Conservation (phyloP, 2,888 invertebrate species). For the Bimastos eiseni region DNA sequence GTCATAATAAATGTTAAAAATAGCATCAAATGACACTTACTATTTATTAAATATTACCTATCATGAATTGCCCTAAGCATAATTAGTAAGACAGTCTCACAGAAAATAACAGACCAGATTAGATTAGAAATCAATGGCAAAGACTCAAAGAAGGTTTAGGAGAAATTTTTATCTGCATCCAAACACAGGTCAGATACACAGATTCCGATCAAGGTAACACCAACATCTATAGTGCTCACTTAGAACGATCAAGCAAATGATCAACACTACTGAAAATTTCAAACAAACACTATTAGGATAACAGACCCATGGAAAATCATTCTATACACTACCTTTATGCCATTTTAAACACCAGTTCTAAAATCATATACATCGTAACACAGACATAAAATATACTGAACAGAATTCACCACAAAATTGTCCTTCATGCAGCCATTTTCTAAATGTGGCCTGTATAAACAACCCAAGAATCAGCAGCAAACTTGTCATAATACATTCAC, state of each 20-base stretch:
- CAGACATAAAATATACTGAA: not conserved
- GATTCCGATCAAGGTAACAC: too few relatives aligned
- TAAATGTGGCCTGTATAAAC: not conserved
- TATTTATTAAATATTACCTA: too few relatives aligned
- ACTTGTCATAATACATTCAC: not conserved
- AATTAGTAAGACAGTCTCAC: too few relatives aligned
- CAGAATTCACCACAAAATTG: not conserved
- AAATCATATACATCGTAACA: not conserved
- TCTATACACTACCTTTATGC: not conserved
- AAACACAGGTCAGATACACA: too few relatives aligned
- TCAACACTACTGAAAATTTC: not conserved
- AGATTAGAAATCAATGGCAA: too few relatives aligned
- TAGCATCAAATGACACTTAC: too few relatives aligned
- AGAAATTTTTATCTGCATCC: too few relatives aligned
- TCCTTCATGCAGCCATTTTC: not conserved
- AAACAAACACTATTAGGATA: not conserved
- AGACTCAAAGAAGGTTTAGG: too few relatives aligned
- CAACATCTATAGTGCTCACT: not conserved
- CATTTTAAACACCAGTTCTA: not conserved
- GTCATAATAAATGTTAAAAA: too few relatives aligned
- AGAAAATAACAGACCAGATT: too few relatives aligned
- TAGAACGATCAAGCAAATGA: not conserved
- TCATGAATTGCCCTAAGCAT: too few relatives aligned
- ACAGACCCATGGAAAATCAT: not conserved
- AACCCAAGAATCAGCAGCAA: conserved; percentile 28